Evolutionary conservation across 2,797 vertebrate genomes (phyloP), one percentile per base, ranked within the genome.

Genomic region (Limnodromus scolopaceus): DNA sequence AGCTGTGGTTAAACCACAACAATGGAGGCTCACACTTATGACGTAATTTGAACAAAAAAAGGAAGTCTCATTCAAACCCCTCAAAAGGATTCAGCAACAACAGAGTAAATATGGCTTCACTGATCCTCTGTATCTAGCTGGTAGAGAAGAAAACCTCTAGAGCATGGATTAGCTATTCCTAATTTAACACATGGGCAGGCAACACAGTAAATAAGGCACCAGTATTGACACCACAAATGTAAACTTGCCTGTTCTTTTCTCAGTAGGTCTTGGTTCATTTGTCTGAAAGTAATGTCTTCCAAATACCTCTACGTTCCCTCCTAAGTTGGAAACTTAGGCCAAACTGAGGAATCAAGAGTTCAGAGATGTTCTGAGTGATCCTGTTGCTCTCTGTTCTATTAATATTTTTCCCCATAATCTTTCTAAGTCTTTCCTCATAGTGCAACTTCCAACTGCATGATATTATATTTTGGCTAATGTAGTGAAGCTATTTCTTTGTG

Each of bases 261-360:
- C 71, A 68, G 16, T 48, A 84, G 19, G 3, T 53, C 15, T 49
- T 45, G 4, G 8, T 63, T 63, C 3, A 23, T 69, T 68, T 68
- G 6, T 74, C 77, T 84, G 38, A 89, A 69, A 38, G 7, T 13
- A 79, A 7, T 17, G 6, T 55, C 34, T 74, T 81, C 38, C 46
- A 77, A n/a, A n/a, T 18, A 66, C 1, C 5, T 6, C 8, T 32
- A 1, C 38, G 7, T 9, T 55, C 24, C n/a, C 2, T 80, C 13
- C 32, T 28, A 43, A 72, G 2, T 9, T 30, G 24, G 4, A 11
- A 87, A 71, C 8, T 57, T 58, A 39, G 48, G 36, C 16, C 19
- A 74, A 78, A 45, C 6, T 51, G 36, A 70, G 8, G 11, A 91
- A 77, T 10, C 14, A 51, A 28, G 32, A 27, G 4, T 45, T 92